Conservation (phyloP, 2,113 vertebrate species). For the Rostratula benghalensis region DNA sequence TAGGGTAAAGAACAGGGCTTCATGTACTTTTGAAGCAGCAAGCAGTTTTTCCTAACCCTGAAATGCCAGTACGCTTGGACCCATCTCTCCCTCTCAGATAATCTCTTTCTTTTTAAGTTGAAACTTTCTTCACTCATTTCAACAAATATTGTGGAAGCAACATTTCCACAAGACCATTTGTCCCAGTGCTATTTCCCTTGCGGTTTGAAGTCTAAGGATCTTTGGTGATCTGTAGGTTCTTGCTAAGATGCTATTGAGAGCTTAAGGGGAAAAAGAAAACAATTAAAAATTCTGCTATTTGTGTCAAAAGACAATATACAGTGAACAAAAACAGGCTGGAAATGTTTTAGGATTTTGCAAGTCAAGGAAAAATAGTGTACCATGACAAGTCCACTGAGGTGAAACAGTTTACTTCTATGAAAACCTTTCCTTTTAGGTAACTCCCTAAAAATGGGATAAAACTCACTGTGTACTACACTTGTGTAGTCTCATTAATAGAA, state of each 20-base stretch:
- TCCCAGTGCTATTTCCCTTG: background rate
- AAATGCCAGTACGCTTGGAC: background rate
- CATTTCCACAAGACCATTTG: background rate
- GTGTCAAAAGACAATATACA: background rate
- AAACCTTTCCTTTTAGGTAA: background rate
- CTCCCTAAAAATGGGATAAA: background rate
- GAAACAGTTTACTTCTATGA: background rate
- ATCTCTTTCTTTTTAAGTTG: background rate
- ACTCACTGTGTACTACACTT: background rate
- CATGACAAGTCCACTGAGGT: background rate
- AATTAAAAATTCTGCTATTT: background rate
- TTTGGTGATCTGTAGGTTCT: background rate
- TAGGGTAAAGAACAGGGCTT: background rate
- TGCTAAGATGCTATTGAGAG: background rate
- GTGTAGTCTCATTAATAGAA: background rate
- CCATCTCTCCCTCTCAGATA: background rate
- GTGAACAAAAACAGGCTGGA: background rate
- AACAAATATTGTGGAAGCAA: background rate
- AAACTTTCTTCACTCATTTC: background rate
- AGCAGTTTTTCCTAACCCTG: background rate
- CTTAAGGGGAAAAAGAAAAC: background rate
- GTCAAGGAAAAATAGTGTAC: background rate
- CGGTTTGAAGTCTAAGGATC: background rate
- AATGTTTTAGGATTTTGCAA: background rate
- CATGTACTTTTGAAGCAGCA: background rate